Evolutionary conservation across 2,888 invertebrate genomes (phyloP).

Genomic region (Pammene fasciana): DNA sequence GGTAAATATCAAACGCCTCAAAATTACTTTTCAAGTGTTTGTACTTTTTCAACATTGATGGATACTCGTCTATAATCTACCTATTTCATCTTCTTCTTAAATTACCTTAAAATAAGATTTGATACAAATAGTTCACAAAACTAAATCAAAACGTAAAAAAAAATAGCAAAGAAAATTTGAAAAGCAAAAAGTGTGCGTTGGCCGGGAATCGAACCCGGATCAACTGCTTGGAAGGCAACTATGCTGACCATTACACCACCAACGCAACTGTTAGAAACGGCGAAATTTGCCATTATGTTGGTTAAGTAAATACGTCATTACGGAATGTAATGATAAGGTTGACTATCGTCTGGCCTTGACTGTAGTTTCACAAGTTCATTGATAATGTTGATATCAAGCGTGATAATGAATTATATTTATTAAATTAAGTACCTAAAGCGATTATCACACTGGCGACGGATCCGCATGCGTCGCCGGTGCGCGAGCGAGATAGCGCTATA

Average conservation of each 20-base stretch:
- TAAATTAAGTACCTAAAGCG: neutral
- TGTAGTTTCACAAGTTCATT: neutral
- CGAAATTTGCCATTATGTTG: constrained; percentile 47
- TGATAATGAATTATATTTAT: neutral
- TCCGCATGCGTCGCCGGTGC: too few relatives aligned
- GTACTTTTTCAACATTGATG: constrained; percentile 12
- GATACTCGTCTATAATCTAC: neutral
- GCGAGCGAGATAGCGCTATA: too few relatives aligned
- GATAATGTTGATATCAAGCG: neutral
- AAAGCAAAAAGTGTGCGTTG: constrained; percentile 75
- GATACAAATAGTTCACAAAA: neutral
- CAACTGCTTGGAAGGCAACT: constrained; percentile 82
- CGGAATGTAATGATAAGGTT: neutral
- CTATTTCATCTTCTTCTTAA: neutral
- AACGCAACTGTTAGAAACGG: constrained; percentile 48
- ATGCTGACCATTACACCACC: constrained; percentile 82
- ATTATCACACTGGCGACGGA: too few relatives aligned
- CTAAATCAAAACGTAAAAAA: neutral
- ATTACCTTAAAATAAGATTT: neutral
- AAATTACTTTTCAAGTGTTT: constrained; percentile 40
- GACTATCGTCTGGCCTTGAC: neutral
- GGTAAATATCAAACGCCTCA: constrained; percentile 28
- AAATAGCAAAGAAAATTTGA: neutral
- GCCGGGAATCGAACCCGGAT: constrained; percentile 81
- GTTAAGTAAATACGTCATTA: neutral